A percentile compares a stretch with the other conserved stretches of the same genome.
Evolutionary conservation across 2,797 vertebrate species (phyloP).

Genomic region (Poeciliopsis infans): DNA sequence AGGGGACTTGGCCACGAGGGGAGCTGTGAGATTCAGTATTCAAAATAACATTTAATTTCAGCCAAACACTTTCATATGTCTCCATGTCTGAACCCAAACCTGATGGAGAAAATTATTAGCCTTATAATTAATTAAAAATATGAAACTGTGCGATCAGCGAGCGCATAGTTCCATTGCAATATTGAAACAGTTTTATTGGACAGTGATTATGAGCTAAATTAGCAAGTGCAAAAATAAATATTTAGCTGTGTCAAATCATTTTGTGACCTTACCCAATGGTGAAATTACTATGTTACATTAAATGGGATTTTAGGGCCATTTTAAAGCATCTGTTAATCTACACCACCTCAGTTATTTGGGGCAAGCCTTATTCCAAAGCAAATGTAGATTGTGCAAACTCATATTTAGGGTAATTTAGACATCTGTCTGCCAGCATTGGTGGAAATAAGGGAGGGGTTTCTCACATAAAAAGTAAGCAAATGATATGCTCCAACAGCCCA

Average conservation of each 20-base stretch:
- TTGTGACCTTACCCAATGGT: neutral
- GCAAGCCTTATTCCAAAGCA: neutral
- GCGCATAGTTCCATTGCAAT: too few species aligned
- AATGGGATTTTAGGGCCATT: neutral
- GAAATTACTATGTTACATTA: neutral
- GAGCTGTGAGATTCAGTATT: constrained; percentile 31
- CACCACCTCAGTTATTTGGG: neutral
- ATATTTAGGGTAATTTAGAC: constrained; percentile 43
- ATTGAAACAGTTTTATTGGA: neutral
- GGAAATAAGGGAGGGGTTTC: constrained; percentile 31
- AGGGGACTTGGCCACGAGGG: constrained; percentile 49
- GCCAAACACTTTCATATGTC: neutral
- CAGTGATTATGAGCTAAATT: neutral
- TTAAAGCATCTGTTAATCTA: neutral
- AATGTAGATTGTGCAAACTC: constrained; percentile 16
- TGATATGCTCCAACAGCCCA: constrained; percentile 61
- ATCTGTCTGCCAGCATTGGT: constrained; percentile 32
- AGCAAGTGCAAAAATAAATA: neutral
- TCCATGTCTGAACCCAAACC: neutral
- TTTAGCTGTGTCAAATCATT: neutral
- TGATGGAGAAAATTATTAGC: neutral
- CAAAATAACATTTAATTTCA: neutral
- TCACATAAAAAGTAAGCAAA: constrained; percentile 25
- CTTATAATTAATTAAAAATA: neutral
- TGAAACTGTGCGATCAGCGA: neutral